These are phyloP conservation scores for Petromus typicus DNA, from an alignment of 2,113 vertebrate species.

Conservation along the genomic window DNA sequence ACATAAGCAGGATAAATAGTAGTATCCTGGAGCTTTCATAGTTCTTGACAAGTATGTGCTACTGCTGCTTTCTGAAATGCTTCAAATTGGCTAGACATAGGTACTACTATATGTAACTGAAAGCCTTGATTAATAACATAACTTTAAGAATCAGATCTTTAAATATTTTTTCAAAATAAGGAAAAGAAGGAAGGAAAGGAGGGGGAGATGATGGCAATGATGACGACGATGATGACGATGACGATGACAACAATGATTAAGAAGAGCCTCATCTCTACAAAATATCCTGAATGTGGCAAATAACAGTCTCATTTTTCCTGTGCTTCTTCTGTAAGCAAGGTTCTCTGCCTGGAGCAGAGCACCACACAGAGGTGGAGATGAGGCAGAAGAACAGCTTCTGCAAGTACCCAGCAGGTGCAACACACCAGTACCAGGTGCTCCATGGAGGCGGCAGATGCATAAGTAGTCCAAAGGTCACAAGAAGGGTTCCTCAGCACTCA, in stretches of 20 bases:
- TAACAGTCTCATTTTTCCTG: background rate
- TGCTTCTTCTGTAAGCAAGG: background rate
- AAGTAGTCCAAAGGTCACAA: background rate
- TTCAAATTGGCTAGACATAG: background rate
- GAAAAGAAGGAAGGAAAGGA: too few relatives aligned
- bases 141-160: background rate
- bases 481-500: background rate
- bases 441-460: background rate
- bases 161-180: background rate
- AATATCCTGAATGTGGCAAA: background rate
- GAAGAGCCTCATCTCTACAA: background rate
- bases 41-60: background rate
- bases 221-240: background rate
- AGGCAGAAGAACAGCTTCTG: background rate
- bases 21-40: background rate
- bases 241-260: background rate
- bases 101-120: background rate
- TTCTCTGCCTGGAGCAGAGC: background rate
- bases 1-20: background rate
- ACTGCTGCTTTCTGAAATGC: background rate
- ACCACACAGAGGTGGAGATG: background rate
- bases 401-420: background rate
- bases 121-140: background rate
- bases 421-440: background rate
- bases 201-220: background rate